A percentile compares a stretch with the other conserved stretches of the same genome.
These are phyloP conservation scores for Columba livia DNA, from an alignment of 2,113 vertebrate genomes.

Conservation along the genomic window DNA sequence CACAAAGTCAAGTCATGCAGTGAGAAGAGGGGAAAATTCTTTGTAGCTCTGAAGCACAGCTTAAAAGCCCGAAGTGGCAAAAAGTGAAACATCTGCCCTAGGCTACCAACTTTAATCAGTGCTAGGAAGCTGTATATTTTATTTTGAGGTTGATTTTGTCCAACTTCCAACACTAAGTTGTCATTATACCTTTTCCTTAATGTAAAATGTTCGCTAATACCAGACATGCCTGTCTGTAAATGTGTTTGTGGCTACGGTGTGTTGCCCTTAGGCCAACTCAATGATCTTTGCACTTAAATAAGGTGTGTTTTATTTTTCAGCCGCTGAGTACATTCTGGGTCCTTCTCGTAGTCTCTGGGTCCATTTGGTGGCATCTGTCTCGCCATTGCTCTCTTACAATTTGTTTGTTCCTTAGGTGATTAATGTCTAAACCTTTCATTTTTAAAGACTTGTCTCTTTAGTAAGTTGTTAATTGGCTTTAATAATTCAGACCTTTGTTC, in stretches of 20 bases:
- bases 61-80: background rate
- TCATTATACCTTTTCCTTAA: background rate
- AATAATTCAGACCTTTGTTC: background rate
- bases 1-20: background rate
- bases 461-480: constrained; percentile 36
- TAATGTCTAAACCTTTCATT: background rate
- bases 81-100: background rate
- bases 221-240: background rate
- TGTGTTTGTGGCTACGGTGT: background rate
- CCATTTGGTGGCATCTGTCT: background rate
- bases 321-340: background rate
- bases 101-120: background rate
- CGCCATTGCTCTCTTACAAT: background rate
- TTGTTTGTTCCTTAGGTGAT: background rate
- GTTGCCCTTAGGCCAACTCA: background rate
- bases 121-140: background rate
- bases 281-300: background rate
- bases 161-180: background rate
- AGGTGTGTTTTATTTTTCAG: background rate
- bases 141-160: background rate
- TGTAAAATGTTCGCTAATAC: background rate
- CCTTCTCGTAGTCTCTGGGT: background rate
- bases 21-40: background rate
- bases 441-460: constrained; percentile 1
- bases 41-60: background rate